These are phyloP conservation scores for Corythoichthys intestinalis DNA, from an alignment of 2,113 vertebrate species.

Conservation along the genomic window DNA sequence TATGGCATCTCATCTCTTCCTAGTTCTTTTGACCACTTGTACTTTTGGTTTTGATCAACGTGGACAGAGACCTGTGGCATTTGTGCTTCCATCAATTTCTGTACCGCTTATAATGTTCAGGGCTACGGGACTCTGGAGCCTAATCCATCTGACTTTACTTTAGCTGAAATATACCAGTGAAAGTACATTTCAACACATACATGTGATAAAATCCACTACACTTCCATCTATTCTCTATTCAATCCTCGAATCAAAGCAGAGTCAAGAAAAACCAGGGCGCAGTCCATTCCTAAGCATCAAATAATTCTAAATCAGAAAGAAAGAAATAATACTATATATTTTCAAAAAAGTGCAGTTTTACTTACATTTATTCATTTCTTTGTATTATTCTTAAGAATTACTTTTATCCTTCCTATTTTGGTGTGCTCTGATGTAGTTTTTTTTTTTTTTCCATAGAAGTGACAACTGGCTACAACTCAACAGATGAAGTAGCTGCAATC, in stretches of 20 bases:
- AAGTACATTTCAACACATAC: slow-evolving; percentile 61
- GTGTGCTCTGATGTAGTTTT: background rate
- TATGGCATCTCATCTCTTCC: slow-evolving; percentile 42
- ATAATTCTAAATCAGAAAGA: background rate
- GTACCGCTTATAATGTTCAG: background rate
- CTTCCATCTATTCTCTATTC: background rate
- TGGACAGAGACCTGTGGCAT: slow-evolving; percentile 4
- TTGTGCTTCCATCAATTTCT: background rate
- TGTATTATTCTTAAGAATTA: background rate
- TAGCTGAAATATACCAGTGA: slow-evolving; percentile 24
- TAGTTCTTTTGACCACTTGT: slow-evolving; percentile 14
- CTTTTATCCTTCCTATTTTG: background rate
- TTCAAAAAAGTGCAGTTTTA: background rate
- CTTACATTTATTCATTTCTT: background rate
- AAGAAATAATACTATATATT: background rate
- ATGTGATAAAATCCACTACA: slow-evolving; percentile 9
- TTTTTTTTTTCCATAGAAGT: background rate
- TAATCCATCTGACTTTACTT: background rate
- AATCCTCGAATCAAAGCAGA: background rate
- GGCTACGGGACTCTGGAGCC: background rate
- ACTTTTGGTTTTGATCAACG: slow-evolving; percentile 40
- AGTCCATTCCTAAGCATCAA: background rate
- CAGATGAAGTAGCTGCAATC: no score
- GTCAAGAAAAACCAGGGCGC: background rate
- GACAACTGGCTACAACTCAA: background rate